Evolutionary conservation across 92 coral and sea anemone species (phyloP), one percentile per base, ranked within the genome.

Genomic region (Paramuricea clavata): DNA sequence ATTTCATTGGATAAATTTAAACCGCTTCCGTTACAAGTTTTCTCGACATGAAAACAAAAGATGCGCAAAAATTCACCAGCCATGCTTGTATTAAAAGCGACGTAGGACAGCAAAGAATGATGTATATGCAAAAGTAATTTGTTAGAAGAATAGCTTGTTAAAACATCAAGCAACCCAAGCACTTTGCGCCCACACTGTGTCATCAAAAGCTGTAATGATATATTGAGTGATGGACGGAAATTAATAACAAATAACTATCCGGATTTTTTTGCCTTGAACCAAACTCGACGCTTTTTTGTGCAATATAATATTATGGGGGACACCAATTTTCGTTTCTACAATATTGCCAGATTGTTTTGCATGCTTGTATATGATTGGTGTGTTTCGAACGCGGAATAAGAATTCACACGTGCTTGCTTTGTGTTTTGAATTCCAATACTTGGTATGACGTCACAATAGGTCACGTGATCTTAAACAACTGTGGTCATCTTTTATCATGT

Each of bases 401-500:
- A 26, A 76, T 61, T 21, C 73, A 79, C 84, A 79, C 84, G 84
- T 79, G 84, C 57, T 79, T 34, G 50, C 84, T 61, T 79, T 79
- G 84, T 79, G 84, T 79, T 79, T 79, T 79, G 73, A 79, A 79
- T 79, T 79, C 84, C 84, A 79, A 79, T 79, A 79, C 84, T 79
- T 35, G 56, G 31, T 19, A 21, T 79, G 73, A 79, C 84, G 84
- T 79, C 84, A 79, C 84, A 79, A 79, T 79, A 79, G 71, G 47
- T 79, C 84, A 79, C 84, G 84, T 79, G 84, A 79, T 61, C 73
- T 79, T 79, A 79, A 79, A 79, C 84, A 79, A 79, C 84, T 79
- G 73, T 79, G 65, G 73, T 79, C 84, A 79, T 79, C 84, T 79
- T 79, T 79, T 79, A 79, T 79, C 84, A 60, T 79, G 84, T 41